Base-by-base conservation (phyloP, 1,140 invertebrate genomes). In the Neodiprion fabricii region DNA sequence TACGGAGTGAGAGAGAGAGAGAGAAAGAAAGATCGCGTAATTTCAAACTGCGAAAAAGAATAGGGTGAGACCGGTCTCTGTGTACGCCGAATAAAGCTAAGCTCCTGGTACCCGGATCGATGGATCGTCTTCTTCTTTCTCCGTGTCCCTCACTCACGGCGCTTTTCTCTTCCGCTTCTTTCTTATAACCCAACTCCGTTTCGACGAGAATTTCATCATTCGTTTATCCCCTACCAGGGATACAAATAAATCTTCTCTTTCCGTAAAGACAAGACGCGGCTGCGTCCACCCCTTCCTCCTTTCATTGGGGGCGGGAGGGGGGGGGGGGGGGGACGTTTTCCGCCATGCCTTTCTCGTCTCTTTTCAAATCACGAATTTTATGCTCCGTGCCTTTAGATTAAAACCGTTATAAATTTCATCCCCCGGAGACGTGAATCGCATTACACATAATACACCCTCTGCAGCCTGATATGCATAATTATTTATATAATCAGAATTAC, bases 11-110 rank as follows among this genome's bases (percentile, higher is more conserved):
- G 50, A 53, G 53, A 11, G 49, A 23, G 68, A 66, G 75, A 48
- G 17, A 73, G 72, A 28, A 5, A 73, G 48, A 1, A 69, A 53
- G 40, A 74, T 67, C 67, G 67, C 69, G 48, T 14, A 21, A 65
- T 14, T 14, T 14, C 4, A 21, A 65, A 21, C 12, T 14, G 7
- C 12, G 7, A 1, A 65, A 21, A 40, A 40, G 28, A 40, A 69
- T 5, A 69, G 67, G 67, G 23, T 69, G 67, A 61, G 53, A 61
- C 53, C 53, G 5, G 53, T 61, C 53, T 61, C 4, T 61, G 53
- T 11, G 53, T 61, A 61, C 28, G 28, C 4, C 53, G 9, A 1
- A 9, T 61, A 17, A 61, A 61, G 53, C 11, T 14, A 14, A 61
- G 11, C 2, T 61, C 53, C 11, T 61, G 11, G 53, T 61, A 61